These are phyloP conservation scores for Podabrus alpinus DNA, from an alignment of 2,888 invertebrate species.

Conservation along the genomic window DNA sequence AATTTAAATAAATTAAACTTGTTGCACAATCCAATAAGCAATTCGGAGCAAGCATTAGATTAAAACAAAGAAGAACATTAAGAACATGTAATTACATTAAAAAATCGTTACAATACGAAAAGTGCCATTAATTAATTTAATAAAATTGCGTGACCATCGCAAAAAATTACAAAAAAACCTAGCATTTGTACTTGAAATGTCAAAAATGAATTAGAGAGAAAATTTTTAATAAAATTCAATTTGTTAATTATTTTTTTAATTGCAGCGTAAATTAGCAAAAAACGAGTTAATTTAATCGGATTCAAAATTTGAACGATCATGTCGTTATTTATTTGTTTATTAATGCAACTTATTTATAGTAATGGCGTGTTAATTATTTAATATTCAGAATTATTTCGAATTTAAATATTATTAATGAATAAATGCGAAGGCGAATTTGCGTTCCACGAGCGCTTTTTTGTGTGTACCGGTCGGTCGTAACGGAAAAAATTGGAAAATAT, in stretches of 20 bases:
- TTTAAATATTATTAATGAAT: neutral
- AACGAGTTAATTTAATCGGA: neutral
- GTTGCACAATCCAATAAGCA: too few relatives aligned
- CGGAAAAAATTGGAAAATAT: neutral
- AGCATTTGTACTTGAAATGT: neutral
- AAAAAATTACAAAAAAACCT: neutral
- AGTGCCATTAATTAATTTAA: neutral
- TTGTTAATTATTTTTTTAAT: neutral
- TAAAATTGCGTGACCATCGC: neutral
- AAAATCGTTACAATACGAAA: neutral
- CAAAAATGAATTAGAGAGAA: neutral
- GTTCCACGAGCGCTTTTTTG: neutral
- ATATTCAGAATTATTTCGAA: neutral
- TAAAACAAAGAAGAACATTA: neutral
- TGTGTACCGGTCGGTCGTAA: neutral
- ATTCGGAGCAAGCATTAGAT: neutral
- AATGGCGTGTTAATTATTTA: neutral
- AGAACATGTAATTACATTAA: neutral
- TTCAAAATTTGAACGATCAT: neutral
- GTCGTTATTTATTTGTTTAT: neutral
- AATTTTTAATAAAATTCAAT: neutral
- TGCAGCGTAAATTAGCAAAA: neutral
- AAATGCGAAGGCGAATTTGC: neutral
- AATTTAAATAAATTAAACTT: neutral
- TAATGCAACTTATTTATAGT: neutral